Percentiles rank a stretch among this genome's conserved stretches.
These are phyloP conservation scores for Ceratitis capitata DNA, from an alignment of 1,140 invertebrate genomes.

Conservation along the genomic window DNA sequence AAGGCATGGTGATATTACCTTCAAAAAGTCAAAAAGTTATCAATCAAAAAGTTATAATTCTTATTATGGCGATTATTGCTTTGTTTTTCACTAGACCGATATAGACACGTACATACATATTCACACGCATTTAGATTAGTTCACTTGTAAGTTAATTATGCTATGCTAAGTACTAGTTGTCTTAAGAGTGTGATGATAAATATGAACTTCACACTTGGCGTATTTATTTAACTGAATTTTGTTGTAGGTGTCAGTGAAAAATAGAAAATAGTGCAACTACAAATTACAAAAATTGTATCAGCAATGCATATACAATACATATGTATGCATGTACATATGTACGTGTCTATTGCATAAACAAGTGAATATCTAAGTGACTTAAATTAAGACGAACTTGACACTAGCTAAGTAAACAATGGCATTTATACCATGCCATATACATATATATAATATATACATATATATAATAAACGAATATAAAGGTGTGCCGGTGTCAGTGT, in stretches of 20 bases:
- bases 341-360: background rate
- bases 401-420: background rate
- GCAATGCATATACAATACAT: background rate
- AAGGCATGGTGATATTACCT: too few species aligned
- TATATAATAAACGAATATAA: background rate
- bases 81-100: too few species aligned
- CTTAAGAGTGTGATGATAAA: background rate
- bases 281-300: background rate
- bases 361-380: background rate
- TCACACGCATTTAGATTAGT: background rate
- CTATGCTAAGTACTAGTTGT: background rate
- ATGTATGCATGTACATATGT: background rate
- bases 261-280: too few species aligned
- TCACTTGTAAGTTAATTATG: background rate
- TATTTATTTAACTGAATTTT: background rate
- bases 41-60: too few species aligned
- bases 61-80: too few species aligned
- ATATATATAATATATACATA: background rate
- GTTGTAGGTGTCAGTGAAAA: background rate
- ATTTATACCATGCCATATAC: too few species aligned
- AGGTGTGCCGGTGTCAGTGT: too few species aligned
- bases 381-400: constrained; percentile 34
- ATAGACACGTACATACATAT: background rate
- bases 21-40: too few species aligned
- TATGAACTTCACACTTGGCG: background rate